Conservation (phyloP, 1,140 invertebrate species). For the Drosophila kepulauana region DNA sequence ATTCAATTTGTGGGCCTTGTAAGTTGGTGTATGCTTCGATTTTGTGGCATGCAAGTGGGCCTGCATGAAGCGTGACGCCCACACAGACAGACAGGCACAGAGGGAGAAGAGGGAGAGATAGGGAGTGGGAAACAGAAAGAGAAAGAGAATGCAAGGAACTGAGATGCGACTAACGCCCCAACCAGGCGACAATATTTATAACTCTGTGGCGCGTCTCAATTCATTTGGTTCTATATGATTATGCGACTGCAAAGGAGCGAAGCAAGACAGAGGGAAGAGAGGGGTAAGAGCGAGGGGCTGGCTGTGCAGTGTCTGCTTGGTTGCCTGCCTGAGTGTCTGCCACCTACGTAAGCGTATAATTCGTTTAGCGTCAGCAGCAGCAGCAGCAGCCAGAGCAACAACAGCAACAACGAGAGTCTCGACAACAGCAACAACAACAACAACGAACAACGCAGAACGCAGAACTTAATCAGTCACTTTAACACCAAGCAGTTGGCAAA, state of each 20-base stretch:
- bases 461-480: conserved; percentile 83
- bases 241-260: neutral
- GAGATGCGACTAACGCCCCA: conserved; percentile 52
- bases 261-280: neutral
- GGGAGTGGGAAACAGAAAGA: neutral
- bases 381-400: conserved; percentile 30
- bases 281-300: neutral
- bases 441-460: conserved; percentile 57
- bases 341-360: conserved; percentile 82
- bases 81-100: conserved; percentile 18
- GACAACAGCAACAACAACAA: conserved; percentile 18
- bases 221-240: conserved; percentile 69
- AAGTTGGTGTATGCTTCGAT: conserved; percentile 21
- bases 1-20: conserved; percentile 14
- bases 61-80: conserved; percentile 38
- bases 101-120: neutral
- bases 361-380: conserved; percentile 74
- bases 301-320: conserved; percentile 16
- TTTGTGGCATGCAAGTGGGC: conserved; percentile 36
- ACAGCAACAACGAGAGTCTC: conserved; percentile 3
- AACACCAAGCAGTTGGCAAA: conserved; percentile 59
- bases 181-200: conserved; percentile 77
- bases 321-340: conserved; percentile 71
- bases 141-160: conserved; percentile 8
- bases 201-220: conserved; percentile 81